Conservation (phyloP, 2,797 vertebrate species). For the Moxostoma hubbsi region DNA sequence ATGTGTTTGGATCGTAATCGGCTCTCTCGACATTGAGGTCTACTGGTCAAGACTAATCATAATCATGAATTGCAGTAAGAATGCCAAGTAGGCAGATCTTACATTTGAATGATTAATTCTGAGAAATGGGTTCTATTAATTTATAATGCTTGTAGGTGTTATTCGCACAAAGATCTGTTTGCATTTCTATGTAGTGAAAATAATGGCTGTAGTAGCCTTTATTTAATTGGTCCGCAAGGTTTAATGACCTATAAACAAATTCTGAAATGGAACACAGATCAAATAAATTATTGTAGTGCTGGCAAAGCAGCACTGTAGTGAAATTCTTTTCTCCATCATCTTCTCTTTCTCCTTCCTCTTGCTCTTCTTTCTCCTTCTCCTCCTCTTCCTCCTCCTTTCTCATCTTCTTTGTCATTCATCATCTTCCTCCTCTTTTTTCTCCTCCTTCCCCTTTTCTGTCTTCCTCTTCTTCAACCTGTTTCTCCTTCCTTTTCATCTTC, state of each 20-base stretch:
- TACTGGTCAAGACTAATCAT: slow-evolving; percentile 45
- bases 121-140: slow-evolving; percentile 27
- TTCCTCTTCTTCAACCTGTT: no score
- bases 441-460: no score
- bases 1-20: slow-evolving; percentile 43
- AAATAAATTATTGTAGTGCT: not conserved
- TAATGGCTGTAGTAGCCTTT: slow-evolving; percentile 1
- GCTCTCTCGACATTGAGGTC: slow-evolving; percentile 25
- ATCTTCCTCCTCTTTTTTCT: no score
- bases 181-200: not conserved
- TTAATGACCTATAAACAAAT: not conserved
- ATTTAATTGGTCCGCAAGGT: not conserved
- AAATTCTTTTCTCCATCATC: not conserved
- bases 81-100: slow-evolving; percentile 13
- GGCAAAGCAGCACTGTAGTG: not conserved
- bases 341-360: no score
- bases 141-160: slow-evolving; percentile 20
- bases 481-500: no score
- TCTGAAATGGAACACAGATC: not conserved
- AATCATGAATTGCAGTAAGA: slow-evolving; percentile 29
- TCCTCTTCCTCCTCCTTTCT: no score
- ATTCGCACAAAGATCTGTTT: not conserved
- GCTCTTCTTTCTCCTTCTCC: no score
- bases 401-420: no score
- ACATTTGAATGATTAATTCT: slow-evolving; percentile 25